These are phyloP conservation scores for Morus bassanus DNA, from an alignment of 2,797 vertebrate genomes.

Conservation along the genomic window DNA sequence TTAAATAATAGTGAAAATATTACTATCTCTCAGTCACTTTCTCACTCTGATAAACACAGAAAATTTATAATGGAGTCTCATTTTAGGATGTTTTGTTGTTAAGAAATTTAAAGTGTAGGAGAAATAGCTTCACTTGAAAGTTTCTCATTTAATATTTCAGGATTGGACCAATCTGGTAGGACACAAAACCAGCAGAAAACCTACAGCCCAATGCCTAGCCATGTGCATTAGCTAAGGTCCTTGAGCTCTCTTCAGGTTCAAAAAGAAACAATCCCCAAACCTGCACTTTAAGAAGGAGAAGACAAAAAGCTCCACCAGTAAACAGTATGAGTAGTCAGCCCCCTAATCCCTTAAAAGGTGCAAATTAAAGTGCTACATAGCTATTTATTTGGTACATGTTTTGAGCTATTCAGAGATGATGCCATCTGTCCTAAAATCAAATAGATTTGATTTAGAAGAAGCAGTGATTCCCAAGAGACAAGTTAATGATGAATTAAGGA, in stretches of 20 bases:
- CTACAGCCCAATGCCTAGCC: background rate
- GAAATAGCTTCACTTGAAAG: background rate
- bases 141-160: background rate
- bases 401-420: background rate
- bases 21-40: background rate
- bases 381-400: background rate
- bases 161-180: background rate
- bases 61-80: background rate
- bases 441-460: slow-evolving; percentile 7
- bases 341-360: background rate
- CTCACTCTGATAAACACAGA: background rate
- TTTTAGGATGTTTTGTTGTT: background rate
- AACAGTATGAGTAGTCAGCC: background rate
- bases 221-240: background rate
- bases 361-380: background rate
- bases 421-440: background rate
- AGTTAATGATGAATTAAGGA: slow-evolving; percentile 18
- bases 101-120: background rate
- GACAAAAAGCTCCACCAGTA: background rate
- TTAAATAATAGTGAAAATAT: background rate
- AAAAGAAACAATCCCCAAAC: background rate
- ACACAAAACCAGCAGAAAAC: background rate
- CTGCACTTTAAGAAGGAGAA: background rate
- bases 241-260: background rate
- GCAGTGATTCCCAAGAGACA: background rate